Conservation (phyloP, 2,888 invertebrate genomes). For the Caradrina kadenii region DNA sequence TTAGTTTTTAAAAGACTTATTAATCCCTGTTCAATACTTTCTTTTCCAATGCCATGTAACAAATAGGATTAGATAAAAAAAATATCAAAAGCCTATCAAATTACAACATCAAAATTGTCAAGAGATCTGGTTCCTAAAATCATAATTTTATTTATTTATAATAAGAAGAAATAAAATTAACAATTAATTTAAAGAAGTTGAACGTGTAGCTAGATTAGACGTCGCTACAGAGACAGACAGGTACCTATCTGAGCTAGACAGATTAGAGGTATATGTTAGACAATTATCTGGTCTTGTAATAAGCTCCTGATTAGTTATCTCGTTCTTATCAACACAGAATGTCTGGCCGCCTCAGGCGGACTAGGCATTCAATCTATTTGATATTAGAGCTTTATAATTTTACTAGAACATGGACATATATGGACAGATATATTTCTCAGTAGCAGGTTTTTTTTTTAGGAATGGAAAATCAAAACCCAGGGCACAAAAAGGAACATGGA, state of each 20-base stretch:
- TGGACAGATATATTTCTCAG: too few species aligned
- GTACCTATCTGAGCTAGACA: neutral
- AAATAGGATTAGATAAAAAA: neutral
- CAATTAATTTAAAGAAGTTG: too few species aligned
- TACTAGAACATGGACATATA: too few species aligned
- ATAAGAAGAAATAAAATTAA: too few species aligned
- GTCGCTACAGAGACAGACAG: neutral
- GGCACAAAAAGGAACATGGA: too few species aligned
- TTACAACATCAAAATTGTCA: neutral
- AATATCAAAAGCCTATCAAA: neutral
- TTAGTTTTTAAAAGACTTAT: neutral
- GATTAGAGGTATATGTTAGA: constrained; percentile 4
- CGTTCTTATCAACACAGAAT: neutral
- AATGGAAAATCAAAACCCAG: too few species aligned
- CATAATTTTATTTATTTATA: neutral
- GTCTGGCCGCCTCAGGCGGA: neutral
- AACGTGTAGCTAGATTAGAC: neutral
- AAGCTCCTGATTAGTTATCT: neutral
- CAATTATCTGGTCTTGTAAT: neutral
- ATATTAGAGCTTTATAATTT: neutral
- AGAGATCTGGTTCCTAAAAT: constrained; percentile 3
- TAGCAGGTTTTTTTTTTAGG: too few species aligned
- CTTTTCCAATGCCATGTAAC: neutral
- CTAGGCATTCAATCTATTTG: neutral
- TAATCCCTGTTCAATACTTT: neutral